Percentiles rank a stretch among this genome's conserved stretches.
phyloP scores from a whole-genome alignment of 2,797 vertebrate species.

The Sorex maritimensis region DNA sequence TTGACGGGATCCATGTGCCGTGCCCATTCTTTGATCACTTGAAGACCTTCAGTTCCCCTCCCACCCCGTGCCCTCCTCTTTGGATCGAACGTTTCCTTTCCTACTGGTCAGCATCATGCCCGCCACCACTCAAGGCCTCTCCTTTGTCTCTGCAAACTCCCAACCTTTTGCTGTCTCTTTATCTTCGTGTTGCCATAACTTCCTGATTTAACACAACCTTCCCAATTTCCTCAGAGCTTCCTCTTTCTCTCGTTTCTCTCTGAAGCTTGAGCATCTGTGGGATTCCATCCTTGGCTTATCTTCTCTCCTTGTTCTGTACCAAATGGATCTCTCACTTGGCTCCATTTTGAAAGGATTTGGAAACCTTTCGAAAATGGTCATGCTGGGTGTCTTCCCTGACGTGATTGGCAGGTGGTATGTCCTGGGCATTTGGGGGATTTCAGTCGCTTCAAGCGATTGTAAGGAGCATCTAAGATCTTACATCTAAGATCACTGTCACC shows the following conservation, averaged over 20 bases:
- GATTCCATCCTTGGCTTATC: not conserved
- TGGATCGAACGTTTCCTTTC: not conserved
- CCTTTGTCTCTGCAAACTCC: constrained; percentile 14
- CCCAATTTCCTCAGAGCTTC: not conserved
- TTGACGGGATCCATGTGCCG: not conserved
- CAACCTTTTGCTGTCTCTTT: not conserved
- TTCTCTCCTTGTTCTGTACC: not conserved
- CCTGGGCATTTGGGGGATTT: not conserved
- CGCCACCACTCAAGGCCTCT: not conserved
- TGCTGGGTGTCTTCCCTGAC: constrained; percentile 32
- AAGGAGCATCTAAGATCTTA: not conserved
- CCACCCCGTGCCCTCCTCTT: not conserved
- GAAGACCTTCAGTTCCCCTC: not conserved
- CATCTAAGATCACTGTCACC: not conserved
- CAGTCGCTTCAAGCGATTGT: not conserved
- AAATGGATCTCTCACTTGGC: not conserved
- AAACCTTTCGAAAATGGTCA: constrained; percentile 15
- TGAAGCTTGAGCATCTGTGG: not conserved
- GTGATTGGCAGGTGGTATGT: not conserved
- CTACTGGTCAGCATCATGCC: not conserved
- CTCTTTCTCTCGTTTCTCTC: not conserved
- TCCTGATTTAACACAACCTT: not conserved
- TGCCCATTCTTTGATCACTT: not conserved
- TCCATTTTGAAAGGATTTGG: not conserved
- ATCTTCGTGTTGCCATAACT: no score